Evolutionary conservation across 1,140 invertebrate genomes (phyloP).

Genomic region (Sycophaga agraensis): DNA sequence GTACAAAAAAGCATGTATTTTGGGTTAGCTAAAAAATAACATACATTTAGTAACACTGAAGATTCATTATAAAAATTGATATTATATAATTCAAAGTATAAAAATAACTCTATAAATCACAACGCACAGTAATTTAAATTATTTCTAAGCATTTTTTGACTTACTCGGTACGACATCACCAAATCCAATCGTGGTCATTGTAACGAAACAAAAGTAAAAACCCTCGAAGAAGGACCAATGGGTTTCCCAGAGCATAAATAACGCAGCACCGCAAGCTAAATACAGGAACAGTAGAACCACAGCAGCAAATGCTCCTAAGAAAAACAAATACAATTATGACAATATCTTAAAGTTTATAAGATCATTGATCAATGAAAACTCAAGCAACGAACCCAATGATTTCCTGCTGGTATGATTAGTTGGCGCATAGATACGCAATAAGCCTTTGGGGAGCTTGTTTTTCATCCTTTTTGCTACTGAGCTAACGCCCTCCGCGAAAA

Average conservation of each 20-base stretch:
- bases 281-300: slow-evolving; percentile 75
- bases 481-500: slow-evolving; percentile 78
- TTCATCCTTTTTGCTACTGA: slow-evolving; percentile 34
- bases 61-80: too few relatives aligned
- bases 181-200: slow-evolving; percentile 93
- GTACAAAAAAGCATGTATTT: slow-evolving; percentile 89
- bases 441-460: slow-evolving; percentile 35
- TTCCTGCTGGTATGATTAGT: slow-evolving; percentile 38
- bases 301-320: slow-evolving; percentile 65
- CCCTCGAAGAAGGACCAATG: slow-evolving; percentile 91
- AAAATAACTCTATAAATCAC: too few relatives aligned
- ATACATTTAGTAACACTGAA: too few relatives aligned
- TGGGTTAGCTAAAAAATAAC: slow-evolving; percentile 66
- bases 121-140: too few relatives aligned
- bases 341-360: not conserved
- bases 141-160: slow-evolving; percentile 1
- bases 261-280: slow-evolving; percentile 73
- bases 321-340: not conserved
- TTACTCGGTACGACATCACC: slow-evolving; percentile 88
- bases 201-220: slow-evolving; percentile 93
- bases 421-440: slow-evolving; percentile 37
- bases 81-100: too few relatives aligned
- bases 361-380: not conserved
- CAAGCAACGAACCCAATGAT: slow-evolving; percentile 38
- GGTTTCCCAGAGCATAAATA: slow-evolving; percentile 77